A percentile compares a stretch with the other conserved stretches of the same genome.
Evolutionary conservation across 2,888 invertebrate genomes (phyloP).

Genomic region (Tiliacea citrago): DNA sequence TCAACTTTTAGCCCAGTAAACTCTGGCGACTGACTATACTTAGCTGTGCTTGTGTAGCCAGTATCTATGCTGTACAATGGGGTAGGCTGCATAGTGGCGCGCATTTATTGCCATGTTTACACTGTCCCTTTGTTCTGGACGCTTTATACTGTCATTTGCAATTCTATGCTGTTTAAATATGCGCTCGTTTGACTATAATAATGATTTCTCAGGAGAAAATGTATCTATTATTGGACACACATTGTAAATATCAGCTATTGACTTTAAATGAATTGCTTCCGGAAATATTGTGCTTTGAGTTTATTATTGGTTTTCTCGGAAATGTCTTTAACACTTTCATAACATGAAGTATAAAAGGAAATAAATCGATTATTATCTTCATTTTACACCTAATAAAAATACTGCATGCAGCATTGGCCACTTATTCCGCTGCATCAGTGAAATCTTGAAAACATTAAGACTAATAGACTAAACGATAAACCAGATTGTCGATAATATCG

Average conservation of each 20-base stretch:
- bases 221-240: constrained; percentile 41
- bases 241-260: constrained; percentile 43
- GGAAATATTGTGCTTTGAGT: constrained; percentile 27
- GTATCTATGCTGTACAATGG: constrained; percentile 74
- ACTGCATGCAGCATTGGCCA: neutral
- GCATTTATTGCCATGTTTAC: constrained; percentile 76
- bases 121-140: constrained; percentile 77
- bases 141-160: constrained; percentile 70
- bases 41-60: constrained; percentile 70
- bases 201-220: constrained; percentile 54
- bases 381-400: constrained; percentile 8
- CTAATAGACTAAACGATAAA: constrained; percentile 32
- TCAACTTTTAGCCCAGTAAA: constrained; percentile 91
- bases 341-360: neutral
- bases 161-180: constrained; percentile 65
- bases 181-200: constrained; percentile 54
- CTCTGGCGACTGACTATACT: constrained; percentile 82
- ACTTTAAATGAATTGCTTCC: constrained; percentile 46
- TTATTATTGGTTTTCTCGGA: constrained; percentile 18
- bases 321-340: constrained; percentile 10
- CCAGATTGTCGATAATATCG: constrained; percentile 32
- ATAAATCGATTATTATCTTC: constrained; percentile 7
- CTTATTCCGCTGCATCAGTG: constrained; percentile 13
- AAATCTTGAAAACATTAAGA: constrained; percentile 24
- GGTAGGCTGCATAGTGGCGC: constrained; percentile 74